Evolutionary conservation across 2,113 vertebrate species (phyloP).

Genomic region (Xenopus tropicalis): UCB_Xtro_10.0 CM004443.2:105625501-105626000

Average conservation of each 20-base stretch:
- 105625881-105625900: too few relatives aligned
- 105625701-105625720: conserved; percentile 56
- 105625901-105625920: too few relatives aligned
- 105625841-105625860: too few relatives aligned
- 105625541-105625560: conserved; percentile 63
- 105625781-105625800: conserved; percentile 80
- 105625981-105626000: too few relatives aligned
- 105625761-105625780: conserved; percentile 80
- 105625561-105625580: conserved; percentile 57
- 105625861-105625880: too few relatives aligned
- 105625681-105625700: conserved; percentile 77
- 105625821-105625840: too few relatives aligned
- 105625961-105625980: too few relatives aligned
- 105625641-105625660: conserved; percentile 79
- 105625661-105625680: conserved; percentile 79
- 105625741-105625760: conserved; percentile 84
- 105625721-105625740: conserved; percentile 68
- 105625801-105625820: background rate
- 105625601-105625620: conserved; percentile 76
- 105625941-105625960: too few relatives aligned
- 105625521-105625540: conserved; percentile 77
- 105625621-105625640: conserved; percentile 51
- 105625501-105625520: conserved; percentile 85
- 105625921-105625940: too few relatives aligned
- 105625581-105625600: conserved; percentile 78